phyloP scores from a whole-genome alignment of 2,113 vertebrate genomes.

The Aramus guarauna region DNA sequence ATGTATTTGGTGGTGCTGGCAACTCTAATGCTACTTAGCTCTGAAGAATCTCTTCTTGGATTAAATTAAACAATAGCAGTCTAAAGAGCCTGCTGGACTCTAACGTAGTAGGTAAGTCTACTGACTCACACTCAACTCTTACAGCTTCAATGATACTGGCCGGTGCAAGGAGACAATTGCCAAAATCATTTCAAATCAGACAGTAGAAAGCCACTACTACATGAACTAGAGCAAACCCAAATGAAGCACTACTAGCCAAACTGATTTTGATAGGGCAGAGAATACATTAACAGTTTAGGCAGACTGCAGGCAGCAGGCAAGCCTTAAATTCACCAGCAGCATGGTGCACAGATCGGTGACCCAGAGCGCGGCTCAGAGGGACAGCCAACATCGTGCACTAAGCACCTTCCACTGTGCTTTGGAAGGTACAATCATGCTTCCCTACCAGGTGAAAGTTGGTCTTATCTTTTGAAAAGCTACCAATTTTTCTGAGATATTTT shows the following conservation, averaged over 20 bases:
- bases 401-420: background rate
- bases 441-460: background rate
- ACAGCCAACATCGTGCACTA: background rate
- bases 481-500: background rate
- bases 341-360: background rate
- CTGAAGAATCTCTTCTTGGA: background rate
- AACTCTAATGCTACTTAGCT: background rate
- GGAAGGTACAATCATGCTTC: background rate
- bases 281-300: background rate
- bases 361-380: accelerated
- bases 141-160: background rate
- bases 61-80: background rate
- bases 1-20: background rate
- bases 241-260: background rate
- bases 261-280: background rate
- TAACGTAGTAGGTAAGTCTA: background rate
- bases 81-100: background rate
- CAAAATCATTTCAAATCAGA: background rate
- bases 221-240: background rate
- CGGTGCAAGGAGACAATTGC: background rate
- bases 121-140: background rate
- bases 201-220: background rate
- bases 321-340: background rate
- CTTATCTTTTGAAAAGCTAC: background rate
- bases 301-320: background rate